Conservation (phyloP, 2,113 vertebrate genomes). For the Protobothrops flavoviridis region DNA sequence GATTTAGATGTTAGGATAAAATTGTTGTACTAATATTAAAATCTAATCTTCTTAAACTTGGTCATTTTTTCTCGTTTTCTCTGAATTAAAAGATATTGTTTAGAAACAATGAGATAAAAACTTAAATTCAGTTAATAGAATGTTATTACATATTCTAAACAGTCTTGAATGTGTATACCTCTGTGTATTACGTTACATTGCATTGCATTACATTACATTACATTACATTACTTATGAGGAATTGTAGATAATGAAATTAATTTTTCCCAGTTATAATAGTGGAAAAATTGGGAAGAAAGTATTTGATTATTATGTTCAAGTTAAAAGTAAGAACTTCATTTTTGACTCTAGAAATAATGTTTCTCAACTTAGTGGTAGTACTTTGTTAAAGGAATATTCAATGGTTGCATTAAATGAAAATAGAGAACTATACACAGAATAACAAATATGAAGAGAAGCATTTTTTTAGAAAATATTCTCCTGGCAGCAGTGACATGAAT, state of each 20-base stretch:
- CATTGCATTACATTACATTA: no score
- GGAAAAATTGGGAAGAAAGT: neutral
- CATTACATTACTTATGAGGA: neutral
- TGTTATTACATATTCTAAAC: neutral
- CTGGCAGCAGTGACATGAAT: neutral
- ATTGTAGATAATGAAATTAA: neutral
- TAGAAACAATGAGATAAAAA: neutral
- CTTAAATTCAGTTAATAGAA: neutral
- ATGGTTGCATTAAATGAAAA: neutral
- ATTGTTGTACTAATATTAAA: neutral
- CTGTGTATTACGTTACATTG: neutral
- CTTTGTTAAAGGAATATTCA: neutral
- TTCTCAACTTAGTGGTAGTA: neutral
- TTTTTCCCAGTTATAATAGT: neutral
- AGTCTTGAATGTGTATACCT: neutral
- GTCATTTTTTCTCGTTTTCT: neutral
- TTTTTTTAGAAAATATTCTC: neutral
- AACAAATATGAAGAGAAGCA: neutral
- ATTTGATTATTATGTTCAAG: neutral
- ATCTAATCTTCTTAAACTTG: neutral
- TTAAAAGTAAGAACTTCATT: neutral
- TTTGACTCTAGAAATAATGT: neutral
- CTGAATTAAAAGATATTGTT: neutral
- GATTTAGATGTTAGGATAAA: neutral
- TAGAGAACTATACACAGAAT: neutral